Evolutionary conservation across 2,113 vertebrate genomes (phyloP).

Genomic region (Sorex araneus): DNA sequence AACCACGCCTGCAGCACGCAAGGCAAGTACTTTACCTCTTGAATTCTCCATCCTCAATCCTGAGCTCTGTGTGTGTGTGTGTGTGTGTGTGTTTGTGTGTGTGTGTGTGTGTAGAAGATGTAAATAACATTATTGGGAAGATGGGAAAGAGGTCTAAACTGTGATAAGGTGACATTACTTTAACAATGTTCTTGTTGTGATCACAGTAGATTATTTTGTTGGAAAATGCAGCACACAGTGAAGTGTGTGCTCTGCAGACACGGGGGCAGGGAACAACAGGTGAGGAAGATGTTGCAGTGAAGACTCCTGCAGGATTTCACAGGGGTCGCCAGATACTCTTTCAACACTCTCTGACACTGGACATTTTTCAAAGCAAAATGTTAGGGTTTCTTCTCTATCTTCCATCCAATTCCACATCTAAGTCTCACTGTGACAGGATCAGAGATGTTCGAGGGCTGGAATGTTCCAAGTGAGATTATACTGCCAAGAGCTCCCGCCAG

Average conservation of each 20-base stretch:
- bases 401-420: neutral
- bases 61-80: no score
- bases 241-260: neutral
- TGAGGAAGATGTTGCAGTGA: neutral
- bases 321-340: neutral
- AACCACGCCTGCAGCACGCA: no score
- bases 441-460: no score
- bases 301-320: neutral
- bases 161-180: neutral
- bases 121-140: neutral
- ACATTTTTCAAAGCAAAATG: neutral
- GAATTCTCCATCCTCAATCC: no score
- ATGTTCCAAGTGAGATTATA: no score
- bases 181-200: neutral
- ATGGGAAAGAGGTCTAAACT: neutral
- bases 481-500: no score
- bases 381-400: no score
- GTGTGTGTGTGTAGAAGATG: neutral
- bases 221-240: neutral
- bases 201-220: neutral
- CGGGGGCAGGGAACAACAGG: neutral
- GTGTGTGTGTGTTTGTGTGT: no score
- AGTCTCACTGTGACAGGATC: no score
- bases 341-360: neutral
- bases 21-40: no score